Evolutionary conservation across 1,140 invertebrate genomes (phyloP).

Genomic region (Copidosoma floridanum): DNA sequence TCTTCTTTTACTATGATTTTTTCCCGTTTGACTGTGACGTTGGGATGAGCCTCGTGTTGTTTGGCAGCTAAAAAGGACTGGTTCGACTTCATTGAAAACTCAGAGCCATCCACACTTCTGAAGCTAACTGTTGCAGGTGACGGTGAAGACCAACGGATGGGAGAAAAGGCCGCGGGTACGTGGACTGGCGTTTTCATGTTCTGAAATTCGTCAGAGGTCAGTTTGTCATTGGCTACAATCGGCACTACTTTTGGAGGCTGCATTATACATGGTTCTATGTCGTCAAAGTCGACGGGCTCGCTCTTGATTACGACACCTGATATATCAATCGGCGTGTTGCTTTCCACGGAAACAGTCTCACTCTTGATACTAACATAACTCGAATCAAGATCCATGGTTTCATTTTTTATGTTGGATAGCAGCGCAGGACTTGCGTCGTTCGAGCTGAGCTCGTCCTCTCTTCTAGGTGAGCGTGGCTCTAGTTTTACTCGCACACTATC

Average conservation of each 20-base stretch:
- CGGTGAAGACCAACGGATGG: not conserved
- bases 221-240: too few relatives aligned
- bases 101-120: conserved; percentile 2
- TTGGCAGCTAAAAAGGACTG: not conserved
- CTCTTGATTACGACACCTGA: not conserved
- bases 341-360: not conserved
- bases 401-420: not conserved
- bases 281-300: not conserved
- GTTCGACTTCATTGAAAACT: conserved; percentile 1
- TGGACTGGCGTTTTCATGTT: conserved; percentile 14
- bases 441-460: conserved; percentile 8
- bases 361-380: not conserved
- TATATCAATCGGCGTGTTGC: not conserved
- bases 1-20: not conserved
- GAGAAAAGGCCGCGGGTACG: not conserved
- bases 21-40: not conserved
- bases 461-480: too few relatives aligned
- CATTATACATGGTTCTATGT: not conserved
- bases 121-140: not conserved
- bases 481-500: too few relatives aligned
- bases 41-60: not conserved
- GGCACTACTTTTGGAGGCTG: conserved; percentile 7
- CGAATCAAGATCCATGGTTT: not conserved
- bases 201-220: not conserved
- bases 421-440: not conserved